phyloP scores from a whole-genome alignment of 1,140 invertebrate genomes.

The Heterodera carotae region DNA sequence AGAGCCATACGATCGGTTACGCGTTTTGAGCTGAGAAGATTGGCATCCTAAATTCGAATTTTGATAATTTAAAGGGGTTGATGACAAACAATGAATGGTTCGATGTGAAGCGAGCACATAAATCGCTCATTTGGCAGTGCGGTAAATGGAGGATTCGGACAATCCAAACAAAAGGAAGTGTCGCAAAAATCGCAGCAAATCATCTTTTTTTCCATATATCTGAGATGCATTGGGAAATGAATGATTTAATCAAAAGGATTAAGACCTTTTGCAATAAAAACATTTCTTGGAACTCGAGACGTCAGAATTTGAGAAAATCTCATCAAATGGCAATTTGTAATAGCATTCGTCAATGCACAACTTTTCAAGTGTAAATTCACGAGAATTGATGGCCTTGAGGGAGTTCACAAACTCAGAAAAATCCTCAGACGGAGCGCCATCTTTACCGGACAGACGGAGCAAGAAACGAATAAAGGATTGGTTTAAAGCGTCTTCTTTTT shows the following conservation, averaged over 20 bases:
- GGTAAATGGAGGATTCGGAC: conserved; percentile 85
- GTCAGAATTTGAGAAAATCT: conserved; percentile 27
- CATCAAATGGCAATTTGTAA: conserved; percentile 39
- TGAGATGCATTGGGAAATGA: conserved; percentile 63
- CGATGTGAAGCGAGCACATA: conserved; percentile 96
- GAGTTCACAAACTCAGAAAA: conserved; percentile 12
- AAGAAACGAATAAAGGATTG: conserved; percentile 20
- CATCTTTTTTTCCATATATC: conserved; percentile 79
- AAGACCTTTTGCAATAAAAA: conserved; percentile 39
- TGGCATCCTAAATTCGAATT: conserved; percentile 40
- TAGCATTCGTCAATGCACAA: conserved; percentile 14
- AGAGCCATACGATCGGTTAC: conserved; percentile 38
- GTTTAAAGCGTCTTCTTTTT: conserved; percentile 21
- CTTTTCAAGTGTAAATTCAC: conserved; percentile 20
- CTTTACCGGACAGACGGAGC: background rate
- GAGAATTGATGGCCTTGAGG: conserved; percentile 17
- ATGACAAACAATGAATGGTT: conserved; percentile 75
- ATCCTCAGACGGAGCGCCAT: conserved; percentile 1
- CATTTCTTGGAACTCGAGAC: conserved; percentile 16
- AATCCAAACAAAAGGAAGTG: conserved; percentile 85
- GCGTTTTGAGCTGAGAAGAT: conserved; percentile 39
- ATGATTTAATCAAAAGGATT: background rate
- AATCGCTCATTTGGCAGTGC: conserved; percentile 81
- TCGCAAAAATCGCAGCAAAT: conserved; percentile 91
- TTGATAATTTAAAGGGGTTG: conserved; percentile 11